A percentile compares a stretch with the other conserved stretches of the same genome.
phyloP scores from a whole-genome alignment of 1,140 invertebrate species.

The Steinernema khuongi region DNA sequence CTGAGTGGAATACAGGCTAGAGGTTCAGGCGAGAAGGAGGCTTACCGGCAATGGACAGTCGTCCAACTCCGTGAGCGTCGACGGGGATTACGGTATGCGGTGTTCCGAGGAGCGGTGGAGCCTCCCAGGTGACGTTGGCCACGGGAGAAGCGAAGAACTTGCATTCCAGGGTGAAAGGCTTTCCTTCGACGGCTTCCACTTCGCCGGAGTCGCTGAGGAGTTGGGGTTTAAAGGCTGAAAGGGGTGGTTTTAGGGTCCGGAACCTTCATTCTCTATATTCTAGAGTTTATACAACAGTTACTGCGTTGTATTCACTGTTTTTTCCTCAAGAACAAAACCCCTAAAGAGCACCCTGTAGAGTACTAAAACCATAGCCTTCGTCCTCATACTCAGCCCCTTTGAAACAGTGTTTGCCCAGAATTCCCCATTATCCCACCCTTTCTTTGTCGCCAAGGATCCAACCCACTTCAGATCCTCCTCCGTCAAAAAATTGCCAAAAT shows the following conservation, averaged over 20 bases:
- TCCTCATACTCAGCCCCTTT: too few species aligned
- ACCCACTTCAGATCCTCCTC: too few species aligned
- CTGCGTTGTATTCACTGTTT: too few species aligned
- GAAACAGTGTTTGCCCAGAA: too few species aligned
- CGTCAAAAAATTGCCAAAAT: too few species aligned
- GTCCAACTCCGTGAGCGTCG: slow-evolving; percentile 67
- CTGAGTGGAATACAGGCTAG: slow-evolving; percentile 80
- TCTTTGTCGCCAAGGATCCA: too few species aligned
- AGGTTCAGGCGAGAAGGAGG: slow-evolving; percentile 76
- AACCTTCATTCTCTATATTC: too few species aligned
- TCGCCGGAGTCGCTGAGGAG: slow-evolving; percentile 76
- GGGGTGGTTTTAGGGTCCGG: neutral
- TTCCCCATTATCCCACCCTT: too few species aligned
- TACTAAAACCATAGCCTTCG: too few species aligned
- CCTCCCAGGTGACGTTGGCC: slow-evolving; percentile 85
- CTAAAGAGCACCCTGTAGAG: too few species aligned
- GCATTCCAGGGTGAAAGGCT: slow-evolving; percentile 76
- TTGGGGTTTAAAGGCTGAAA: slow-evolving; percentile 76
- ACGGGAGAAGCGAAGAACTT: slow-evolving; percentile 88
- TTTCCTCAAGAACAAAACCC: too few species aligned
- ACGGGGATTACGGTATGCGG: slow-evolving; percentile 41
- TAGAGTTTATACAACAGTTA: too few species aligned
- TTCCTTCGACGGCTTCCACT: slow-evolving; percentile 72
- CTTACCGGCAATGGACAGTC: slow-evolving; percentile 67
- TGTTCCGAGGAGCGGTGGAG: slow-evolving; percentile 43